A percentile compares a stretch with the other conserved stretches of the same genome.
phyloP scores from a whole-genome alignment of 1,140 invertebrate genomes.

The Drosophila athabasca region DNA sequence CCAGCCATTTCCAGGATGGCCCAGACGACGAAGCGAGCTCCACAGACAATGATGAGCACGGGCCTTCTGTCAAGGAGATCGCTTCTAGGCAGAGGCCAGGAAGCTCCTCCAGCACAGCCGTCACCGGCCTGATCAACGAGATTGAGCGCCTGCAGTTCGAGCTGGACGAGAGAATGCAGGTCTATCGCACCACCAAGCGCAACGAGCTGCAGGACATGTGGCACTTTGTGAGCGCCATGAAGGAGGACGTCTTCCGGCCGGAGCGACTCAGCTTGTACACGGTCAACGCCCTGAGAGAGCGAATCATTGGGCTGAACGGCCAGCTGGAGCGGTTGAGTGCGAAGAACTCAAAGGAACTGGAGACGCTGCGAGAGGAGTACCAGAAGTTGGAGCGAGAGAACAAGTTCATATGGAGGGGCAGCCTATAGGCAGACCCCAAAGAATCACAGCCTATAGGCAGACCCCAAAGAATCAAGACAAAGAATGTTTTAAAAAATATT shows the following conservation, averaged over 20 bases:
- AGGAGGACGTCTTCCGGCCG: slow-evolving; percentile 63
- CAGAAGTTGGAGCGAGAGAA: slow-evolving; percentile 58
- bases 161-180: slow-evolving; percentile 42
- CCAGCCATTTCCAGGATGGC: slow-evolving; percentile 46
- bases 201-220: slow-evolving; percentile 69
- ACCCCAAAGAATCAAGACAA: too few relatives aligned
- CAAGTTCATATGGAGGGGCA: slow-evolving; percentile 47
- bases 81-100: neutral
- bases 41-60: too few relatives aligned
- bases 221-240: slow-evolving; percentile 57
- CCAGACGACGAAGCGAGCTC: slow-evolving; percentile 6
- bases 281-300: slow-evolving; percentile 58
- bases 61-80: too few relatives aligned
- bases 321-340: slow-evolving; percentile 52
- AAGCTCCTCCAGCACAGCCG: slow-evolving; percentile 36
- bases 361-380: slow-evolving; percentile 46
- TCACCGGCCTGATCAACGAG: slow-evolving; percentile 57
- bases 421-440: slow-evolving; percentile 10
- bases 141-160: slow-evolving; percentile 60
- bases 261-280: slow-evolving; percentile 63
- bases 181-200: slow-evolving; percentile 46
- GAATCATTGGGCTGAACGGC: slow-evolving; percentile 60
- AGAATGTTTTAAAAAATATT: neutral
- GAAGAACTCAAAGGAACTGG: slow-evolving; percentile 61
- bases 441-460: slow-evolving; percentile 8